Conservation (phyloP, 2,888 invertebrate genomes). For the Eilema depressum region DNA sequence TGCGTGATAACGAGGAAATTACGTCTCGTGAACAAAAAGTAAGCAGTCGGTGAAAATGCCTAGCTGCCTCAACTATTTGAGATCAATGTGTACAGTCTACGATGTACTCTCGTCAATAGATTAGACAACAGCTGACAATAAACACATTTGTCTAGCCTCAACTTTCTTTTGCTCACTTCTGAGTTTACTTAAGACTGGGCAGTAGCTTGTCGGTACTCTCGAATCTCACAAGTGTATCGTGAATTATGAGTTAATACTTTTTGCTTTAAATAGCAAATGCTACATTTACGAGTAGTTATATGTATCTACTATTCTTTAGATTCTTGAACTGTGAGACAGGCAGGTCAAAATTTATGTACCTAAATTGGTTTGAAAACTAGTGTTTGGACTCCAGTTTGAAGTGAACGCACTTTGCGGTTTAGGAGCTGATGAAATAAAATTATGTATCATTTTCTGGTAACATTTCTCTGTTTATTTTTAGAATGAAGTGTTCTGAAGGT, state of each 20-base stretch:
- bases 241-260: neutral
- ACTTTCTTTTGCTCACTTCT: neutral
- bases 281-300: too few species aligned
- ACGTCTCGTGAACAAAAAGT: slow-evolving; percentile 54
- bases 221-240: neutral
- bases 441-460: too few species aligned
- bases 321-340: neutral
- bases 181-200: neutral
- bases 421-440: too few species aligned
- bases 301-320: too few species aligned
- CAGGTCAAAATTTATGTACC: neutral
- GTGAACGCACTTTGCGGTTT: too few species aligned
- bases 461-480: too few species aligned
- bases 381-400: neutral
- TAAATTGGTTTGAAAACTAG: neutral
- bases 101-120: neutral
- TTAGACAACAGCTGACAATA: neutral
- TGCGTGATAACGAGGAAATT: slow-evolving; percentile 77
- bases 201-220: neutral
- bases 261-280: neutral
- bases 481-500: too few species aligned
- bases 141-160: neutral
- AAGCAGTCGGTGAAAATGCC: slow-evolving; percentile 37
- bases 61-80: neutral
- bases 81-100: neutral